Conservation (phyloP, 2,888 invertebrate genomes). For the Artemia sinica region DNA sequence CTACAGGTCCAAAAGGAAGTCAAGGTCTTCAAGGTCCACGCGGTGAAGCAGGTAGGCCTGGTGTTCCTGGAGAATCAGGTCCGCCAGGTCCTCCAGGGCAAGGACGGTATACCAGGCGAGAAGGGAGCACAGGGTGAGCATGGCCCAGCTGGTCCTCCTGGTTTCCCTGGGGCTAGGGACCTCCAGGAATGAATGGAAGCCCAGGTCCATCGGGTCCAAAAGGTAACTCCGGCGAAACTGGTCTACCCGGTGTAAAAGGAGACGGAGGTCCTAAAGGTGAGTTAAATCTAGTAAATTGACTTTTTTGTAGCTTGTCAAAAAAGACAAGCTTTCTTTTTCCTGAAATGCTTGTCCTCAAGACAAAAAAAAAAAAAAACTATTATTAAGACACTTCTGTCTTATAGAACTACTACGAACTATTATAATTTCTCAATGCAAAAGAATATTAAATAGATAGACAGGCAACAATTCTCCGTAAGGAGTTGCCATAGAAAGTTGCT, state of each 20-base stretch:
- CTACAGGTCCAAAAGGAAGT: constrained; percentile 55
- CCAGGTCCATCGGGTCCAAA: constrained; percentile 55
- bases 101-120: constrained; percentile 61
- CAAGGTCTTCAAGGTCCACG: constrained; percentile 49
- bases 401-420: too few species aligned
- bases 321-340: too few species aligned
- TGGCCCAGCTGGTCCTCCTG: constrained; percentile 56
- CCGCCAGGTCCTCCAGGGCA: constrained; percentile 54
- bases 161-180: constrained; percentile 61
- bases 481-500: too few species aligned
- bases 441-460: too few species aligned
- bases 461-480: too few species aligned
- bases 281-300: not conserved
- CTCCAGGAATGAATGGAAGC: constrained; percentile 53
- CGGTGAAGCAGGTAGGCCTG: constrained; percentile 58
- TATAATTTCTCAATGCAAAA: too few species aligned
- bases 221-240: constrained; percentile 46
- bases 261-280: constrained; percentile 8
- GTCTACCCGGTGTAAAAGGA: constrained; percentile 11
- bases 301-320: not conserved
- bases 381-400: too few species aligned
- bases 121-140: constrained; percentile 55
- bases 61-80: constrained; percentile 56
- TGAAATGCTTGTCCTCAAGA: too few species aligned
- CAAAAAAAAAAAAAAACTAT: too few species aligned